Percentiles rank a stretch among this genome's conserved stretches.
Evolutionary conservation across 1,140 invertebrate species (phyloP).

Genomic region (Brachionus koreanus): DNA sequence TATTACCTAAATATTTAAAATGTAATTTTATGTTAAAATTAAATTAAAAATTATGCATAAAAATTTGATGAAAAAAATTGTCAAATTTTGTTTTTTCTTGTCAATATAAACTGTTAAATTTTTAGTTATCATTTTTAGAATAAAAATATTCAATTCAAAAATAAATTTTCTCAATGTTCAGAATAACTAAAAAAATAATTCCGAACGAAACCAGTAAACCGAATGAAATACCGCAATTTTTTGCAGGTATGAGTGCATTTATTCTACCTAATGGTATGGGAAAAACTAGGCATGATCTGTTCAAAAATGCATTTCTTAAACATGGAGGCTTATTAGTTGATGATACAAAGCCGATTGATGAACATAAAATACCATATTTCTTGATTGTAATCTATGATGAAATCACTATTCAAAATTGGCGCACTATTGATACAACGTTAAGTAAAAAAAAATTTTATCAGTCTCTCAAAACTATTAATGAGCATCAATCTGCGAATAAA

Average conservation of each 20-base stretch:
- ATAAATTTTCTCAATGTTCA: neutral
- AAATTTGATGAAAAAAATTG: neutral
- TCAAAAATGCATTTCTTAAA: conserved; percentile 51
- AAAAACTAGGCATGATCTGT: conserved; percentile 52
- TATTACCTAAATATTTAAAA: conserved; percentile 5
- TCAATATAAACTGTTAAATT: neutral
- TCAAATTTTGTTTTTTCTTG: neutral
- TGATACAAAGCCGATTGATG: conserved; percentile 33
- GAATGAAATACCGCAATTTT: neutral
- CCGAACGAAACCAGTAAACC: neutral
- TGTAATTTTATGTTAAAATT: neutral
- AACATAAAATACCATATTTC: neutral
- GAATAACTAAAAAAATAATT: neutral
- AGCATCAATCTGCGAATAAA: conserved; percentile 43
- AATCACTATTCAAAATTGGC: conserved; percentile 49
- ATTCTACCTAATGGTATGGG: conserved; percentile 50
- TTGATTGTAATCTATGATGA: neutral
- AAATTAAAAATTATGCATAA: neutral
- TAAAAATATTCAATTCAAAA: neutral
- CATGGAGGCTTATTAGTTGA: conserved; percentile 49
- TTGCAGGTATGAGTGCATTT: neutral
- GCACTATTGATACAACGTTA: conserved; percentile 49
- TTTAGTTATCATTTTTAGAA: conserved; percentile 1
- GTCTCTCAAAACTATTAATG: conserved; percentile 50
- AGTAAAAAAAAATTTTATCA: conserved; percentile 47